Base-by-base conservation (phyloP, 2,113 vertebrate genomes). In the Stegastes partitus region DNA sequence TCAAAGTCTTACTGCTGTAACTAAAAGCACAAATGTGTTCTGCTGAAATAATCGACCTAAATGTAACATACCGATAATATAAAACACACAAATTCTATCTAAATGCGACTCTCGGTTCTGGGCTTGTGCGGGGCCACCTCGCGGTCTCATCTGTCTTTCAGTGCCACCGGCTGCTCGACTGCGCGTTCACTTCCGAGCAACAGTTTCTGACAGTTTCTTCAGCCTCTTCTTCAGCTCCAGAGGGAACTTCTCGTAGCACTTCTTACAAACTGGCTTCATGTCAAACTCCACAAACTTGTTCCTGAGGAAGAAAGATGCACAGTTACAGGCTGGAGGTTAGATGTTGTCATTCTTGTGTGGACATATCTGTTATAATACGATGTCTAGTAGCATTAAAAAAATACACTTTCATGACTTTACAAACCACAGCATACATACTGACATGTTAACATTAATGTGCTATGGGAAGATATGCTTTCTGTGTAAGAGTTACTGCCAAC, bases 211-310 rank as follows among this genome's bases (percentile, higher is more conserved):
- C 81, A 99, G 91, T 93, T 99, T 99, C 95, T 99, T 99, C 89
- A 99, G 96, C 84, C 98, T 96, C 93, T 99, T 99, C 96, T 99
- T 99, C 86, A 99, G 95, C 93, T 99, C 98, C 94, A 99, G 73
- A 2, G 98, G 98, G 89, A 99, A 99, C 85, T 99, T 99, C 94
- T 99, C 98, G 0, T 99, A 99, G 90, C 98, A 99, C 87, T 99
- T 99, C 95, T 99, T 99, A 88, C 98, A 99, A 82, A 99, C 98
- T 7, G 98, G 98, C 83, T 99, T 99, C 98, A 99, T 99, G 93
- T 99, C 98, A 94, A 99, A 99, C 93, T 99, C 98, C 92, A 99
- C 98, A 93, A 99, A 99, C 93, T 99, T 99, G 95, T 99, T 99
- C 95, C 98, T 99, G 91, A 71, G 39, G 21, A 10, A 42, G 7